phyloP scores from a whole-genome alignment of 2,797 vertebrate genomes.

The Onychomys torridus region DNA sequence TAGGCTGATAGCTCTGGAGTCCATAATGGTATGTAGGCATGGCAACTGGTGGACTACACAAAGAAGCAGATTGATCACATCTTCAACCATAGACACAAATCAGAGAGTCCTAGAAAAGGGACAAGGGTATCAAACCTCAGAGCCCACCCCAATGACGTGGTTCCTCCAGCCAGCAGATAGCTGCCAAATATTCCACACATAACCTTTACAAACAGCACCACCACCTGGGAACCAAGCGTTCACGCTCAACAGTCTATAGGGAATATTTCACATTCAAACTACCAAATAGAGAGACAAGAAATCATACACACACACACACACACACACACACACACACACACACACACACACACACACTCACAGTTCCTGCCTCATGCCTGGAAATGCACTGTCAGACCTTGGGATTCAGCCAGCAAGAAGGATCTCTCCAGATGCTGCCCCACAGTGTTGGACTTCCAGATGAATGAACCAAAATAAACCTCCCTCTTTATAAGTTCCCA shows the following conservation, averaged over 20 bases:
- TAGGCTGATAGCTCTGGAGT: background rate
- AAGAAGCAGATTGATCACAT: background rate
- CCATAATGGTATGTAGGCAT: too few relatives aligned
- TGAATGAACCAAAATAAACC: background rate
- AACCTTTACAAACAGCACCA: background rate
- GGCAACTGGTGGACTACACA: background rate
- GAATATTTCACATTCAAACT: background rate
- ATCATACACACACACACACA: background rate
- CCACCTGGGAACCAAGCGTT: too few relatives aligned
- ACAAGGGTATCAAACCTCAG: background rate
- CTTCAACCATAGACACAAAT: background rate
- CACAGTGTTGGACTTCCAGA: background rate
- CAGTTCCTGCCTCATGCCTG: background rate
- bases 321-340: too few relatives aligned
- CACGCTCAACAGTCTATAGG: too few relatives aligned
- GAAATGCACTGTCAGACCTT: too few relatives aligned
- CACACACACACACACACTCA: too few relatives aligned
- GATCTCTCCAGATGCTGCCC: background rate
- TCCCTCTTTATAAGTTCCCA: background rate
- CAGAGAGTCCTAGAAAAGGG: background rate
- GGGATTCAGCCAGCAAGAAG: background rate
- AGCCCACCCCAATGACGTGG: too few relatives aligned
- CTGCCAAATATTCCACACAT: too few relatives aligned
- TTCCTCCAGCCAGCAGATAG: background rate
- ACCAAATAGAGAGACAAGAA: background rate